Evolutionary conservation across 2,113 vertebrate species (phyloP).

Genomic region (Microtus ochrogaster): DNA sequence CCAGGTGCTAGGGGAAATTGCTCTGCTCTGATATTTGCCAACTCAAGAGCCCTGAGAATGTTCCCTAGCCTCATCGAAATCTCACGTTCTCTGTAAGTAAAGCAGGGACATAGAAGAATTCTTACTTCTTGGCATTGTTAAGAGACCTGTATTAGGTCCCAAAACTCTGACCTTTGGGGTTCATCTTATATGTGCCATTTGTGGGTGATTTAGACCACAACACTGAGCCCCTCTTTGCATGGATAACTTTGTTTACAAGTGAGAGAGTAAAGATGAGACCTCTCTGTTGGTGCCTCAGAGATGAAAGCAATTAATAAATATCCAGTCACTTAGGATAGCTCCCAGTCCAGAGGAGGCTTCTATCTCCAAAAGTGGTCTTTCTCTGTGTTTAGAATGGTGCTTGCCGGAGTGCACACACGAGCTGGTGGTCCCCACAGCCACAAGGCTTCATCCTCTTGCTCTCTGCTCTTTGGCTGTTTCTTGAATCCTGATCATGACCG

Average conservation of each 20-base stretch:
- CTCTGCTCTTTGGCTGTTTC: not conserved
- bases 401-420: not conserved
- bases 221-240: not conserved
- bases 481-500: not conserved
- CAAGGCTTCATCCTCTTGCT: not conserved
- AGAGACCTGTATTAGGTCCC: not conserved
- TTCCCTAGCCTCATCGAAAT: not conserved
- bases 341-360: not conserved
- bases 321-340: not conserved
- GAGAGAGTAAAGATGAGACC: not conserved
- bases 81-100: not conserved
- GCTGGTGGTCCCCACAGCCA: not conserved
- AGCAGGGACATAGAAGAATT: not conserved
- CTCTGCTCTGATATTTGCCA: not conserved
- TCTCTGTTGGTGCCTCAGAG: not conserved
- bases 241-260: not conserved
- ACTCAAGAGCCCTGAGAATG: not conserved
- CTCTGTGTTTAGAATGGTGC: not conserved
- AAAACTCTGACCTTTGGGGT: not conserved
- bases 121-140: not conserved
- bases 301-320: not conserved
- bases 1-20: not conserved
- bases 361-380: not conserved
- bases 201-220: not conserved
- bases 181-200: not conserved